Percentiles rank a stretch among this genome's conserved stretches.
These are phyloP conservation scores for Alca torda DNA, from an alignment of 2,797 vertebrate genomes.

Conservation along the genomic window DNA sequence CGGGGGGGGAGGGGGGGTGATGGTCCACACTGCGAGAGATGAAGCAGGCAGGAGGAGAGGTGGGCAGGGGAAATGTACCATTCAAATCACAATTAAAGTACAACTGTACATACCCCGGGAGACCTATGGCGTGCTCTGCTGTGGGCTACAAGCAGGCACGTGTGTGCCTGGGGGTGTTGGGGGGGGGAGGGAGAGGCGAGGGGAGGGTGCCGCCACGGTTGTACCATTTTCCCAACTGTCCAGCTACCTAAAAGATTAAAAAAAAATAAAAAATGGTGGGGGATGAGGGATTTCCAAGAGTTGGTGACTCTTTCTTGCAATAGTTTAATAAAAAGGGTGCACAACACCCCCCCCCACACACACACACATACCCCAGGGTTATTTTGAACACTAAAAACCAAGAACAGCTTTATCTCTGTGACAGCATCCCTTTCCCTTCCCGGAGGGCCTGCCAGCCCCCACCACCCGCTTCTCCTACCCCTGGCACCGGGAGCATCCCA, in stretches of 20 bases:
- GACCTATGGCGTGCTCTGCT: not conserved
- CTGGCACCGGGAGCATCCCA: not conserved
- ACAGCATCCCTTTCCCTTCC: not conserved
- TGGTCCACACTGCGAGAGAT: slow-evolving; percentile 67
- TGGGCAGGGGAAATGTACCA: slow-evolving; percentile 74
- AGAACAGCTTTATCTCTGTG: not conserved
- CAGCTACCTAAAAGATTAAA: not conserved
- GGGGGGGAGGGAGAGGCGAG: not conserved
- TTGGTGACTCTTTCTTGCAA: rapidly evolving
- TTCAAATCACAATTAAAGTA: slow-evolving; percentile 73
- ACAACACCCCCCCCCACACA: rapidly evolving
- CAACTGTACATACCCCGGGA: slow-evolving; percentile 63
- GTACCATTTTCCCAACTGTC: slow-evolving; percentile 72
- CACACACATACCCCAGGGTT: not conserved
- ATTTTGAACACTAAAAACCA: not conserved
- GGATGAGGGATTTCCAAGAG: not conserved
- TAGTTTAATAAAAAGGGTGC: not conserved
- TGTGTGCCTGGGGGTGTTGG: not conserved
- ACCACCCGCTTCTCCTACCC: not conserved
- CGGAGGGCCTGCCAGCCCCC: not conserved
- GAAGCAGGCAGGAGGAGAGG: slow-evolving; percentile 59
- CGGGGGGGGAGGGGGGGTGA: not conserved
- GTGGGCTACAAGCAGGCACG: not conserved
- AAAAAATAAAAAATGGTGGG: not conserved
- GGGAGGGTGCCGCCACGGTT: slow-evolving; percentile 8